Percentiles rank a stretch among this genome's conserved stretches.
These are phyloP conservation scores for Deilephila porcellus DNA, from an alignment of 2,888 invertebrate genomes.

Conservation along the genomic window DNA sequence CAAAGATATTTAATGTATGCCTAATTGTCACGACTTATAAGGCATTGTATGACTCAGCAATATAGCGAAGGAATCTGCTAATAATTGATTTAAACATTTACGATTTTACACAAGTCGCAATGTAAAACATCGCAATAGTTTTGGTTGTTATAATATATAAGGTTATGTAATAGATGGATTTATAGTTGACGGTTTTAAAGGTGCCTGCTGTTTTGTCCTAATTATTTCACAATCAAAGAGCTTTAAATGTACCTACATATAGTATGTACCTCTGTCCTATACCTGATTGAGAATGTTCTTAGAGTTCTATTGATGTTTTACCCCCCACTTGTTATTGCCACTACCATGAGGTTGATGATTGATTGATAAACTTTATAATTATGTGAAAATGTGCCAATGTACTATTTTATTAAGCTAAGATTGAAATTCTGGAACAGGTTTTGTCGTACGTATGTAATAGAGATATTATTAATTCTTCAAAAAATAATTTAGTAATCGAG, in stretches of 20 bases:
- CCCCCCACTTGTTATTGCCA: slow-evolving; percentile 7
- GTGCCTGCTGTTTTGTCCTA: slow-evolving; percentile 33
- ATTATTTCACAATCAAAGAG: slow-evolving; percentile 26
- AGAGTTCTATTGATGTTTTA: slow-evolving; percentile 30
- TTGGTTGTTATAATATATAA: background rate
- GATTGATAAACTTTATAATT: slow-evolving; percentile 13
- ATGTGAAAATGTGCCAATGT: background rate
- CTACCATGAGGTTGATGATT: slow-evolving; percentile 20
- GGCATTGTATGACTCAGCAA: too few relatives aligned
- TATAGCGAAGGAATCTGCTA: too few relatives aligned
- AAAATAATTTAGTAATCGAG: background rate
- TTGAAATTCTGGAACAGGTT: background rate
- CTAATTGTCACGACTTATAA: too few relatives aligned
- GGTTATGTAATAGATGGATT: background rate
- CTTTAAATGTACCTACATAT: slow-evolving; percentile 28
- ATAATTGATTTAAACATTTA: too few relatives aligned
- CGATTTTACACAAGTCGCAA: background rate
- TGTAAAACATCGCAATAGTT: background rate
- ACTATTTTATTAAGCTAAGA: background rate
- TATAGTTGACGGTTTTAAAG: slow-evolving; percentile 30
- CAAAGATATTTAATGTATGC: too few relatives aligned
- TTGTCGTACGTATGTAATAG: slow-evolving; percentile 13
- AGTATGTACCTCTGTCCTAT: slow-evolving; percentile 25
- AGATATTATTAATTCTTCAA: background rate
- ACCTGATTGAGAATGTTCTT: slow-evolving; percentile 32